These are phyloP conservation scores for Leptinotarsa rubiginosa DNA, from an alignment of 2,888 invertebrate species.

Conservation along the genomic window DNA sequence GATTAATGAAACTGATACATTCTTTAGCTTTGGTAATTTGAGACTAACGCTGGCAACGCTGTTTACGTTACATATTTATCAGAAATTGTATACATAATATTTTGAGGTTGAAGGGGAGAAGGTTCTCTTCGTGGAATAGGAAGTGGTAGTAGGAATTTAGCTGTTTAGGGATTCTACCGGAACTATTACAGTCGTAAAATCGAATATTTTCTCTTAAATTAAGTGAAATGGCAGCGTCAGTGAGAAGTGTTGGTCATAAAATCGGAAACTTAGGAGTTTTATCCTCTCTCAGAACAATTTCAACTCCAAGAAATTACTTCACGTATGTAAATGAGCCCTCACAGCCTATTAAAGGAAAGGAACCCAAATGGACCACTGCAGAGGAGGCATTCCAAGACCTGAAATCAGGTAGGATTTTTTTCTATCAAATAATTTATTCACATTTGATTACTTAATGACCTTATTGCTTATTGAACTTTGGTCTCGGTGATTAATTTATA, in stretches of 20 bases:
- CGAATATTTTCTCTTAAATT: neutral
- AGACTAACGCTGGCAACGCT: neutral
- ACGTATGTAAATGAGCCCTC: slow-evolving; percentile 85
- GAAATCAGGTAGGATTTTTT: slow-evolving; percentile 78
- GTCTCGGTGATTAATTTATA: neutral
- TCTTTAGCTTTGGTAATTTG: too few relatives aligned
- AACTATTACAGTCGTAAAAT: neutral
- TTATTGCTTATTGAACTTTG: slow-evolving; percentile 4
- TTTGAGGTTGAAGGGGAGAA: slow-evolving; percentile 3
- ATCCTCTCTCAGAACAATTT: slow-evolving; percentile 52
- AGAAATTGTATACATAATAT: neutral
- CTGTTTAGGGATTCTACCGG: neutral
- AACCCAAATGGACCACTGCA: slow-evolving; percentile 79
- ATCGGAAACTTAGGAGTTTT: slow-evolving; percentile 51
- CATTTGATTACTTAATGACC: neutral
- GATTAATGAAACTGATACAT: too few relatives aligned
- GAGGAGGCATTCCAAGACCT: slow-evolving; percentile 84
- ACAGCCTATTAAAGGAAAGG: slow-evolving; percentile 79
- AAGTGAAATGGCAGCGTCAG: slow-evolving; percentile 57
- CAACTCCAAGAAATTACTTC: slow-evolving; percentile 73
- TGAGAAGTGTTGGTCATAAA: slow-evolving; percentile 53
- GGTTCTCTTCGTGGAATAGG: neutral
- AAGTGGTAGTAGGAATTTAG: neutral
- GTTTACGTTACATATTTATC: neutral
- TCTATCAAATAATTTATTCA: too few relatives aligned